phyloP scores from a whole-genome alignment of 2,113 vertebrate species.

The Dromaius novaehollandiae region DNA sequence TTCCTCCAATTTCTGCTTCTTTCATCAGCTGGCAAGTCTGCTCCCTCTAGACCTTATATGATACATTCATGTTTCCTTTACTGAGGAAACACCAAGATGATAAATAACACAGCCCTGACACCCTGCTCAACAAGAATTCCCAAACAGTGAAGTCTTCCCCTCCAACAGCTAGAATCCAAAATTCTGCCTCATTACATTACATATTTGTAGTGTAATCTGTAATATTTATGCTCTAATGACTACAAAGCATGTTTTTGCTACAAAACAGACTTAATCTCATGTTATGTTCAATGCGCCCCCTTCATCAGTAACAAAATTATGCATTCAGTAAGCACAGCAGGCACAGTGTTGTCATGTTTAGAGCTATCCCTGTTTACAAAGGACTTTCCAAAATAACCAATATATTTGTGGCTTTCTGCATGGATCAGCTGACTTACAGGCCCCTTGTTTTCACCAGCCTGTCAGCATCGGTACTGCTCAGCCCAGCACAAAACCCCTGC shows the following conservation, averaged over 20 bases:
- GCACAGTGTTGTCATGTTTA: background rate
- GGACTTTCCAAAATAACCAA: background rate
- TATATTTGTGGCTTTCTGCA: background rate
- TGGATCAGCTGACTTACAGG: background rate
- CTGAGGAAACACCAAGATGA: background rate
- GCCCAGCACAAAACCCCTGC: background rate
- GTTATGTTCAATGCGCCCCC: background rate
- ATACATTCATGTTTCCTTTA: background rate
- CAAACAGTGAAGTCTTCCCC: background rate
- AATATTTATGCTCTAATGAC: background rate
- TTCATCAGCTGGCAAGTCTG: background rate
- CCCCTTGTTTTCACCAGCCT: background rate
- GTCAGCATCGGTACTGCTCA: background rate
- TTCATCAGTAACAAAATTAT: too few relatives aligned
- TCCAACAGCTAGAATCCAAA: background rate
- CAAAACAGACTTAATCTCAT: background rate
- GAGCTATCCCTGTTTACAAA: background rate
- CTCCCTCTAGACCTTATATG: background rate
- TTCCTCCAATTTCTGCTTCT: background rate
- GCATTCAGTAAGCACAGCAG: too few relatives aligned
- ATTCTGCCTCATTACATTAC: background rate
- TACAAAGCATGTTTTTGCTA: background rate
- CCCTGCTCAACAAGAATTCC: background rate
- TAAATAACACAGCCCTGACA: background rate
- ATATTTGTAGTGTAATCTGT: background rate